These are phyloP conservation scores for Antheraea mylitta DNA, from an alignment of 1,140 invertebrate species.

Conservation along the genomic window DNA sequence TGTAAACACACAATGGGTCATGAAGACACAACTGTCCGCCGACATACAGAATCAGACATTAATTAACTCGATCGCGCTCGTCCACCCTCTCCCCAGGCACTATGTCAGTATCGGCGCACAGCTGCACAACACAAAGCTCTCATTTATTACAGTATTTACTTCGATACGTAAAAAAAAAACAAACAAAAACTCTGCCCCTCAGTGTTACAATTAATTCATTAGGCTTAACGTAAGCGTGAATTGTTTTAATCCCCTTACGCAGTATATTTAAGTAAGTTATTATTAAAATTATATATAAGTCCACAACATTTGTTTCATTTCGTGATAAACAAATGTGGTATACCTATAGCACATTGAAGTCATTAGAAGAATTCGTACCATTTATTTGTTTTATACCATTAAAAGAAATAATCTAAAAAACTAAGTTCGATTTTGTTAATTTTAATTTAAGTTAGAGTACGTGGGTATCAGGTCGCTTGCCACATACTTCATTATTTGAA, in stretches of 20 bases:
- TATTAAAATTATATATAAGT: too few species aligned
- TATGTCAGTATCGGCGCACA: neutral
- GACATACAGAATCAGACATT: neutral
- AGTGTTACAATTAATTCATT: neutral
- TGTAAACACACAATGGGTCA: neutral
- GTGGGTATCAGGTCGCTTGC: too few species aligned
- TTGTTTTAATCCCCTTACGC: neutral
- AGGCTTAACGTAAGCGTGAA: neutral
- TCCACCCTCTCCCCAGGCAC: too few species aligned
- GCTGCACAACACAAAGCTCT: slow-evolving; percentile 3
- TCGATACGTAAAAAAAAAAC: neutral
- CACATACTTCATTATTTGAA: too few species aligned
- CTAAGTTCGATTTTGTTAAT: too few species aligned
- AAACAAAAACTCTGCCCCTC: neutral
- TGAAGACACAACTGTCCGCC: neutral
- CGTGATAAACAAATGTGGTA: too few species aligned
- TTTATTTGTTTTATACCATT: too few species aligned
- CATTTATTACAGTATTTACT: neutral
- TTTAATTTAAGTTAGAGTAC: too few species aligned
- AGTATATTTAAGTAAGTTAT: neutral
- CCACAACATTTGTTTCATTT: too few species aligned
- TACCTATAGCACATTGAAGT: too few species aligned
- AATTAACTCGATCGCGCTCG: neutral
- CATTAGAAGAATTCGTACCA: too few species aligned
- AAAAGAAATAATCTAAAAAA: too few species aligned